These are phyloP conservation scores for Cylindroiulus punctatus DNA, from an alignment of 2,888 invertebrate species.

Conservation along the genomic window DNA sequence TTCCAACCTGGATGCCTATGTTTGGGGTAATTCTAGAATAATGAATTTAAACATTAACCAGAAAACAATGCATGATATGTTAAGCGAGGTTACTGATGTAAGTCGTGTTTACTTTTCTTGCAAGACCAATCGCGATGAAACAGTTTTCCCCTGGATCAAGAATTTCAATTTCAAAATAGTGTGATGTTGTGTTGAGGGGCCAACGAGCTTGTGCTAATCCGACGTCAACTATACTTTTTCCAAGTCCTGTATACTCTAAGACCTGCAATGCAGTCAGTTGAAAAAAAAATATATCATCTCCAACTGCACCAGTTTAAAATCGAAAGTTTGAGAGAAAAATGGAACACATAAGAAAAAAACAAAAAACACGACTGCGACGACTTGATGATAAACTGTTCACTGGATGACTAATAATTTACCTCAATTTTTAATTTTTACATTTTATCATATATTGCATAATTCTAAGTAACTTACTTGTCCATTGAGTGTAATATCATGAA, in stretches of 20 bases:
- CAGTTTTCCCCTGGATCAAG: constrained; percentile 70
- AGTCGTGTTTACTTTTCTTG: constrained; percentile 66
- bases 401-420: no score
- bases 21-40: constrained; percentile 68
- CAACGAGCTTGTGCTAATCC: constrained; percentile 70
- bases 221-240: constrained; percentile 69
- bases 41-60: constrained; percentile 39
- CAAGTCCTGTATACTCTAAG: constrained; percentile 69
- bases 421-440: constrained; percentile 34
- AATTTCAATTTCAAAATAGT: constrained; percentile 71
- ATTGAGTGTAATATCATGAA: constrained; percentile 68
- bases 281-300: no score
- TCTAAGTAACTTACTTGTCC: constrained; percentile 65
- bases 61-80: background rate
- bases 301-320: no score
- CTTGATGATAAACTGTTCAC: no score
- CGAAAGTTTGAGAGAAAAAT: no score
- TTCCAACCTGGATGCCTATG: constrained; percentile 71
- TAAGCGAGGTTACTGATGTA: background rate
- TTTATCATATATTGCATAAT: background rate
- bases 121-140: constrained; percentile 70
- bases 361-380: no score
- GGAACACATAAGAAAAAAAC: no score
- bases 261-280: constrained; percentile 62
- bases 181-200: constrained; percentile 68